Evolutionary conservation across 2,888 invertebrate species (phyloP).

Genomic region (Salpingus planirostris): DNA sequence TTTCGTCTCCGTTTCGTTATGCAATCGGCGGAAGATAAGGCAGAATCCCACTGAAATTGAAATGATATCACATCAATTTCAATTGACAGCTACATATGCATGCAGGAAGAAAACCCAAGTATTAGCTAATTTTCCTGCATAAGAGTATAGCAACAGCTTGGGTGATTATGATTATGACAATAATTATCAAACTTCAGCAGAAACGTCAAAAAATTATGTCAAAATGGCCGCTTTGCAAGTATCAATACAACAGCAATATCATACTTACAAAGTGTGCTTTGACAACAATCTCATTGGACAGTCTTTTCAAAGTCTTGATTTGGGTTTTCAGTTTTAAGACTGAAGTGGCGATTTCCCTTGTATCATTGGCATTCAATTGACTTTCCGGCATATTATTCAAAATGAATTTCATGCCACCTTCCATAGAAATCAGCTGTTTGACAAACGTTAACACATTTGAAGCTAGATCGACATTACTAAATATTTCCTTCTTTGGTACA

Average conservation of each 20-base stretch:
- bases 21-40: conserved; percentile 44
- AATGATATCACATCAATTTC: no score
- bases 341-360: conserved; percentile 10
- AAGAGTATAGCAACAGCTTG: no score
- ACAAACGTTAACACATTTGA: conserved; percentile 47
- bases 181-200: conserved; percentile 1
- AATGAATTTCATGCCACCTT: conserved; percentile 49
- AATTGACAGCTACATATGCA: no score
- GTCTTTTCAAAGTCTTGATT: conserved; percentile 9
- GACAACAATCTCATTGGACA: no score
- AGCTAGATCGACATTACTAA: conserved; percentile 49
- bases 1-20: conserved; percentile 31
- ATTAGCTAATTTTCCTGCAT: no score
- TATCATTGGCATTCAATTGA: conserved; percentile 12
- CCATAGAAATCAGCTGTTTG: conserved; percentile 50
- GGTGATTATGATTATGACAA: no score
- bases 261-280: no score
- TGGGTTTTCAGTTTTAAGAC: conserved; percentile 10
- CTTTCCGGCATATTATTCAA: conserved; percentile 38
- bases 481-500: conserved; percentile 36
- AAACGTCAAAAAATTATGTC: neutral
- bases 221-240: neutral
- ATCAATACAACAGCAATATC: neutral
- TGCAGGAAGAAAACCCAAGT: no score
- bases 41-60: conserved; percentile 45